phyloP scores from a whole-genome alignment of 2,888 invertebrate species.

The Cephus pygmeus region DNA sequence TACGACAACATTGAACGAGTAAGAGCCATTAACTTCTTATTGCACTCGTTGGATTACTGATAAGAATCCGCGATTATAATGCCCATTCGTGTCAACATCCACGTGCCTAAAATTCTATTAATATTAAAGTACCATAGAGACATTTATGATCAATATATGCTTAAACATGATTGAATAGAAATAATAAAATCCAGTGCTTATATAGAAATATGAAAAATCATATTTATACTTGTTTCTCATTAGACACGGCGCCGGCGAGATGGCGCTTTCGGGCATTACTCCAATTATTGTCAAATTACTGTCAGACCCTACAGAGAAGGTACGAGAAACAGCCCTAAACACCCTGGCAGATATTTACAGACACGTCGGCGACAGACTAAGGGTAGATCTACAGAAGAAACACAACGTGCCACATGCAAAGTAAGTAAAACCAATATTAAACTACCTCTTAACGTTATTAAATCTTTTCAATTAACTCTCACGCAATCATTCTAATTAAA shows the following conservation, averaged over 20 bases:
- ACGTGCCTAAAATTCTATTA: background rate
- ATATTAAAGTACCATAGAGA: too few species aligned
- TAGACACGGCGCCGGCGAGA: slow-evolving; percentile 87
- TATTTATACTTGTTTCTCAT: slow-evolving; percentile 37
- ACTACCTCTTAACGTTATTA: slow-evolving; percentile 1
- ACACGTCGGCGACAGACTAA: slow-evolving; percentile 90
- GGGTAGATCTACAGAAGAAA: slow-evolving; percentile 84
- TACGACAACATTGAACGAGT: slow-evolving; percentile 85
- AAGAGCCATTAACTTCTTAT: slow-evolving; percentile 59
- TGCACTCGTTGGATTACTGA: background rate
- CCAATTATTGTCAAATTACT: slow-evolving; percentile 85
- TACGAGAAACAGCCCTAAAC: slow-evolving; percentile 87
- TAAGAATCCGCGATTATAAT: background rate
- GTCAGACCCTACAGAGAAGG: slow-evolving; percentile 87
- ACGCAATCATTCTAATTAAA: slow-evolving; percentile 38
- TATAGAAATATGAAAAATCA: background rate
- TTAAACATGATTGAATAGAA: background rate
- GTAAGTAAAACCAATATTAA: slow-evolving; percentile 49
- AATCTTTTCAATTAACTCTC: background rate
- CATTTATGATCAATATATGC: background rate
- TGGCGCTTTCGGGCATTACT: slow-evolving; percentile 84
- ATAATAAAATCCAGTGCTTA: background rate
- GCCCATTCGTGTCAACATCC: background rate
- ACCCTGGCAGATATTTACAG: slow-evolving; percentile 91
- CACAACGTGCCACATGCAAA: slow-evolving; percentile 82